A percentile compares a stretch with the other conserved stretches of the same genome.
phyloP scores from a whole-genome alignment of 2,797 vertebrate species.

The Rhodeus uyekii region DNA sequence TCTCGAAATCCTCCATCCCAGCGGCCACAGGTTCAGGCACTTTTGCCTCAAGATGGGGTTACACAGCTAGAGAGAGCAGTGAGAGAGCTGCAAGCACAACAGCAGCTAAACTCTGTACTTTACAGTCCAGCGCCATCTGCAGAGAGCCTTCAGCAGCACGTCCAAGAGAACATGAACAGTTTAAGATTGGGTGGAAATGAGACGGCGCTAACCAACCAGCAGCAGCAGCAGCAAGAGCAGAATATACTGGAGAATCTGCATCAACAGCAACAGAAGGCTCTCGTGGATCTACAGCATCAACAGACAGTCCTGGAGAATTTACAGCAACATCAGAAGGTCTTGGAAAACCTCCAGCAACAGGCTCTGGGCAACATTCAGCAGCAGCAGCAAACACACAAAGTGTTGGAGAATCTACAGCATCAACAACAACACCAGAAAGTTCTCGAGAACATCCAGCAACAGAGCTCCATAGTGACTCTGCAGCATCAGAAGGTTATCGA shows the following conservation, averaged over 20 bases:
- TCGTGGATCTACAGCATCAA: conserved; percentile 72
- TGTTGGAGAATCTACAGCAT: conserved; percentile 76
- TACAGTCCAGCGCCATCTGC: conserved; percentile 87
- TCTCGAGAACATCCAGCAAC: conserved; percentile 73
- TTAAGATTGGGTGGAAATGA: conserved; percentile 86
- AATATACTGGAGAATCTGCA: conserved; percentile 64
- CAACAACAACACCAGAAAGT: conserved; percentile 76
- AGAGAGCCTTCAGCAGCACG: conserved; percentile 85
- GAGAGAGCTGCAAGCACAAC: conserved; percentile 83
- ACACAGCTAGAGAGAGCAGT: conserved; percentile 92
- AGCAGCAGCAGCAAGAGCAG: conserved; percentile 63
- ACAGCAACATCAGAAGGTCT: conserved; percentile 57
- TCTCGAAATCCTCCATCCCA: conserved; percentile 74
- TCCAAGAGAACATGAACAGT: conserved; percentile 94
- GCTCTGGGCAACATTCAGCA: conserved; percentile 69
- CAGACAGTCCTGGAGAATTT: conserved; percentile 71
- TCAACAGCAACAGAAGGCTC: conserved; percentile 57
- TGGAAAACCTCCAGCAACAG: conserved; percentile 67
- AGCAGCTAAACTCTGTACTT: conserved; percentile 90
- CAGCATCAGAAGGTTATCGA: conserved; percentile 60
- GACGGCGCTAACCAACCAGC: conserved; percentile 73
- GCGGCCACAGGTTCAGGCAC: conserved; percentile 69
- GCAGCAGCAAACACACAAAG: conserved; percentile 75
- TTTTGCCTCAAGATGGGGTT: conserved; percentile 87
- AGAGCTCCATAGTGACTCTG: conserved; percentile 55